A percentile compares a stretch with the other conserved stretches of the same genome.
phyloP scores from a whole-genome alignment of 2,113 vertebrate genomes.

The Numenius arquata region DNA sequence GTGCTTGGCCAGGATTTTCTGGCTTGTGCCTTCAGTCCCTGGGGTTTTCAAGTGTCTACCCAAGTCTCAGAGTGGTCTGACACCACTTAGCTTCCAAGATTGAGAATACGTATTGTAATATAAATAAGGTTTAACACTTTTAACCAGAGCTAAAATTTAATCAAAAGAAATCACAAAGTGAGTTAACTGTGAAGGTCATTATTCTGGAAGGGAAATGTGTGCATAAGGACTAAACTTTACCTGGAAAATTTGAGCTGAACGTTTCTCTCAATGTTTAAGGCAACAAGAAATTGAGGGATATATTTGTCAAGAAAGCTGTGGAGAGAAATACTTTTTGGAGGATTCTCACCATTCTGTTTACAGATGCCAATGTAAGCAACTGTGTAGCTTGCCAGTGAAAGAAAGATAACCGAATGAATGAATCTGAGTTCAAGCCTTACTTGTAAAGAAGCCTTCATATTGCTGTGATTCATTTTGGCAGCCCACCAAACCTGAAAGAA shows the following conservation, averaged over 20 bases:
- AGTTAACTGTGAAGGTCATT: neutral
- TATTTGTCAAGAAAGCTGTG: neutral
- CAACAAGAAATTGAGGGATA: neutral
- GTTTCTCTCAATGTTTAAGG: neutral
- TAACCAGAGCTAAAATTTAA: neutral
- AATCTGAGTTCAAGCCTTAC: neutral
- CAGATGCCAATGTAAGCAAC: neutral
- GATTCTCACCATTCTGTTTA: neutral
- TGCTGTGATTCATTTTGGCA: neutral
- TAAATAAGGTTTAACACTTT: neutral
- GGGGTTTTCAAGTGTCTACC: neutral
- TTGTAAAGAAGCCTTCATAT: neutral
- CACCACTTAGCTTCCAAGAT: neutral
- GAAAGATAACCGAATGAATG: neutral
- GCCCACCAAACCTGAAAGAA: neutral
- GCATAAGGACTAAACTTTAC: neutral
- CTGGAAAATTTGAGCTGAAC: neutral
- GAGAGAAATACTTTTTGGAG: neutral
- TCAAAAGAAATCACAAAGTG: neutral
- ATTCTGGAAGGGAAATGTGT: neutral
- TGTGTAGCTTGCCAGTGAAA: neutral
- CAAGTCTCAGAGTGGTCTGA: neutral
- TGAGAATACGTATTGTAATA: neutral
- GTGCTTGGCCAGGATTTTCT: neutral
- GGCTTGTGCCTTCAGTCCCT: neutral